phyloP scores from a whole-genome alignment of 2,888 invertebrate species.

The Trichopoda pennipes region DNA sequence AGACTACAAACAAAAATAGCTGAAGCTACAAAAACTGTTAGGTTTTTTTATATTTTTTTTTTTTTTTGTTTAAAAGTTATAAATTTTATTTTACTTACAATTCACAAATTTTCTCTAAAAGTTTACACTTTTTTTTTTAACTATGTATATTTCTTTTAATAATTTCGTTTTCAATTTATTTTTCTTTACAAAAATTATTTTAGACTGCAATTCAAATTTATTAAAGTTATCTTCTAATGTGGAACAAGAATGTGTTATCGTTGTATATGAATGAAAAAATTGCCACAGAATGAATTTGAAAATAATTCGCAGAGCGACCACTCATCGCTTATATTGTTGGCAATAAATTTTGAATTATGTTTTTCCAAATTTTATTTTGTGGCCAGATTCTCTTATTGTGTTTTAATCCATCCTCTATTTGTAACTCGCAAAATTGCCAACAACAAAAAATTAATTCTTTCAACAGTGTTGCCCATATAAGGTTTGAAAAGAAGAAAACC shows the following conservation, averaged over 20 bases:
- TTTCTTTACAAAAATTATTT: not conserved
- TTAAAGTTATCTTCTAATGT: conserved; percentile 17
- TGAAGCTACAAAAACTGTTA: too few species aligned
- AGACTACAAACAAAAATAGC: not conserved
- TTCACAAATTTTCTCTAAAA: not conserved
- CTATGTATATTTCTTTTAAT: too few species aligned
- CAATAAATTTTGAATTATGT: conserved; percentile 47
- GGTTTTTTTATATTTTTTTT: too few species aligned
- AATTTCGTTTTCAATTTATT: too few species aligned
- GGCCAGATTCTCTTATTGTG: conserved; percentile 39
- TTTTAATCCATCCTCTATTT: conserved; percentile 36
- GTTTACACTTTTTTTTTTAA: not conserved
- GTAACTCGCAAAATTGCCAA: conserved; percentile 40
- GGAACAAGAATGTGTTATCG: conserved; percentile 39
- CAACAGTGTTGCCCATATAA: conserved; percentile 32
- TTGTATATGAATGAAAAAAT: conserved; percentile 58
- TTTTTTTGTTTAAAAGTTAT: too few species aligned
- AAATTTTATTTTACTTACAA: not conserved
- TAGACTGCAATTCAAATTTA: not conserved
- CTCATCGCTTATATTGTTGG: conserved; percentile 29
- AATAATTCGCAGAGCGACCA: conserved; percentile 31
- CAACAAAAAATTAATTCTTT: conserved; percentile 11
- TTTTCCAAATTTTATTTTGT: conserved; percentile 48
- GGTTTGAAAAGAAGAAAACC: conserved; percentile 5
- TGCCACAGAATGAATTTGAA: conserved; percentile 42